These are phyloP conservation scores for Galago senegalensis DNA, from an alignment of 2,797 vertebrate genomes.

Conservation along the genomic window DNA sequence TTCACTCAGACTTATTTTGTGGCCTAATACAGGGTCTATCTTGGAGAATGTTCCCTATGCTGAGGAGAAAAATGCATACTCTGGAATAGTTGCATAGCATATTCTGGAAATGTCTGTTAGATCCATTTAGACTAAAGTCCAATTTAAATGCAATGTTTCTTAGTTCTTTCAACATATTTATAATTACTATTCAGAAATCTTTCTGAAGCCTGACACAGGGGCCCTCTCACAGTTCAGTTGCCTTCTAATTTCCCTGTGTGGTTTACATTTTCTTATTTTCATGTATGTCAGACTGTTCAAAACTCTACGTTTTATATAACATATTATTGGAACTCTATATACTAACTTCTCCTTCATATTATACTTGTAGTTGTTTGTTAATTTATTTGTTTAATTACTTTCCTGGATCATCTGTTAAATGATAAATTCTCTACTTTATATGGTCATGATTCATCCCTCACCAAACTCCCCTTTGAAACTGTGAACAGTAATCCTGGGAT, in stretches of 20 bases:
- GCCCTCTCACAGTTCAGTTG: neutral
- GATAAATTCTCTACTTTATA: neutral
- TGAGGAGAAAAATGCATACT: neutral
- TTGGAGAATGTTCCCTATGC: neutral
- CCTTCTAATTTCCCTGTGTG: too few species aligned
- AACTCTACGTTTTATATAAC: neutral
- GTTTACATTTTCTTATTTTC: neutral
- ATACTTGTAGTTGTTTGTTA: neutral
- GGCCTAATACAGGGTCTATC: neutral
- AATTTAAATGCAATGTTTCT: neutral
- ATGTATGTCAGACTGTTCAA: neutral
- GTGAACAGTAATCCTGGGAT: neutral
- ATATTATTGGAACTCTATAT: neutral
- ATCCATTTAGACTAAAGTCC: neutral
- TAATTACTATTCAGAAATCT: neutral
- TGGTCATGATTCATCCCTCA: neutral
- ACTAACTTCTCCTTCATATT: neutral
- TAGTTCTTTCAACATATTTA: neutral
- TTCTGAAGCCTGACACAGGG: neutral
- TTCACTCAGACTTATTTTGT: neutral
- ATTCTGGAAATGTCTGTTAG: neutral
- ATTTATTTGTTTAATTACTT: neutral
- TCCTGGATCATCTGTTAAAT: neutral
- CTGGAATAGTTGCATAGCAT: neutral
- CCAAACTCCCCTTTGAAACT: neutral